phyloP scores from a whole-genome alignment of 1,140 invertebrate genomes.

The Zaprionus africanus region DNA sequence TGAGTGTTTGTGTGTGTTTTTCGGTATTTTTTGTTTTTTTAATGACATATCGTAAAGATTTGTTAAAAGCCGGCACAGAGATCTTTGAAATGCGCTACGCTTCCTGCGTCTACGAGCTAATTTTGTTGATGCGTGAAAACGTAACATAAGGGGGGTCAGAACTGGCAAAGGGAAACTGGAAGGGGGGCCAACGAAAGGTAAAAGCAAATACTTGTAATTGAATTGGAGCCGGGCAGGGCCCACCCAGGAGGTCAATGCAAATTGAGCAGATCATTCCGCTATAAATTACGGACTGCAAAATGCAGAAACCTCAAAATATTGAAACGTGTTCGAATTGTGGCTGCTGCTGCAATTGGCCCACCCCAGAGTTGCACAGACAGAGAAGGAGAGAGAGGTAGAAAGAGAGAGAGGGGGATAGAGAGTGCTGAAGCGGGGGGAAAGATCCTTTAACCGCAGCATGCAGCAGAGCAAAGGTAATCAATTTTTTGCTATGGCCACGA shows the following conservation, averaged over 20 bases:
- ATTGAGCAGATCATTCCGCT: conserved; percentile 76
- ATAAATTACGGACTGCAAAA: conserved; percentile 71
- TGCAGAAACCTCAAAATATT: conserved; percentile 68
- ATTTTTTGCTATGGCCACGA: conserved; percentile 77
- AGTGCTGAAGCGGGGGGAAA: neutral
- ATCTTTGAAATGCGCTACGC: conserved; percentile 70
- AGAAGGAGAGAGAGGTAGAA: neutral
- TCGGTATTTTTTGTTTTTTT: conserved; percentile 53
- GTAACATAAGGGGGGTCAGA: conserved; percentile 27
- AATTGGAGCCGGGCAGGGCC: conserved; percentile 44
- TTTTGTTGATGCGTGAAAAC: conserved; percentile 72
- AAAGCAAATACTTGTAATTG: conserved; percentile 37
- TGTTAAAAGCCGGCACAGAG: conserved; percentile 76
- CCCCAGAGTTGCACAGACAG: conserved; percentile 20
- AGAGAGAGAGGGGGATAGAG: neutral
- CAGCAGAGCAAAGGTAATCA: conserved; percentile 66
- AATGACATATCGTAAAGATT: conserved; percentile 83
- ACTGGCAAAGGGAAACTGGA: neutral
- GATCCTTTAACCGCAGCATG: conserved; percentile 31
- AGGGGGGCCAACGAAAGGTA: neutral
- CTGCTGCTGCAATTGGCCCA: conserved; percentile 27
- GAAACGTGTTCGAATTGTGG: conserved; percentile 69
- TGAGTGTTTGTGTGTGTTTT: conserved; percentile 22
- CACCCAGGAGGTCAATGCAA: conserved; percentile 58
- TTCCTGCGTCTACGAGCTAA: conserved; percentile 71